Conservation (phyloP, 2,797 vertebrate species). For the Anisognathus igniventris region DNA sequence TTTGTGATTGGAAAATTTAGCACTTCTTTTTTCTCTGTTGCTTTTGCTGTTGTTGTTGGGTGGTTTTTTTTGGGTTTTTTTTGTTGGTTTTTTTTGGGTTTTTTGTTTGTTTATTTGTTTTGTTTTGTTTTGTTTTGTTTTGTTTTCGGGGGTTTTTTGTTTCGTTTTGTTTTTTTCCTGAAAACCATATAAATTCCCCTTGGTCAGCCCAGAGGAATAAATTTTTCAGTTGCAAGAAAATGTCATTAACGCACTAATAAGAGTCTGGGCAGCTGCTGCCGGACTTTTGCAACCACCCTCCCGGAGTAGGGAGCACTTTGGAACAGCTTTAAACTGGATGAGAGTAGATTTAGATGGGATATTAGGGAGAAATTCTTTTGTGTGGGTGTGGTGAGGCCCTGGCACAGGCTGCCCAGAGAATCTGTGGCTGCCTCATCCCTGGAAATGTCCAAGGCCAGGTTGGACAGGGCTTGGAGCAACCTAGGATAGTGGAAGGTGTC, state of each 20-base stretch:
- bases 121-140: not conserved
- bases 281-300: not conserved
- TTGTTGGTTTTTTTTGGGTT: no score
- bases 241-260: rapidly evolving
- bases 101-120: not conserved
- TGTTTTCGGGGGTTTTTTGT: not conserved
- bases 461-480: rapidly evolving
- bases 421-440: not conserved
- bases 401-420: not conserved
- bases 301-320: not conserved
- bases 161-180: rapidly evolving
- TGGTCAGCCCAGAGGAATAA: not conserved
- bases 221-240: not conserved
- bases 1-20: not conserved
- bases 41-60: not conserved
- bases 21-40: no score
- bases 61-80: no score
- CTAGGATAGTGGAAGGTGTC: rapidly evolving
- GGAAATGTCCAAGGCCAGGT: rapidly evolving
- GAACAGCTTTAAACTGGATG: not conserved
- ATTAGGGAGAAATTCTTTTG: not conserved
- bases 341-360: not conserved
- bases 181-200: not conserved
- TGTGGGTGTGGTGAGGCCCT: not conserved
- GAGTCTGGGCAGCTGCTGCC: not conserved